A percentile compares a stretch with the other conserved stretches of the same genome.
Conservation (phyloP, 1,140 invertebrate species). For the Sesamia nonagrioides region DNA sequence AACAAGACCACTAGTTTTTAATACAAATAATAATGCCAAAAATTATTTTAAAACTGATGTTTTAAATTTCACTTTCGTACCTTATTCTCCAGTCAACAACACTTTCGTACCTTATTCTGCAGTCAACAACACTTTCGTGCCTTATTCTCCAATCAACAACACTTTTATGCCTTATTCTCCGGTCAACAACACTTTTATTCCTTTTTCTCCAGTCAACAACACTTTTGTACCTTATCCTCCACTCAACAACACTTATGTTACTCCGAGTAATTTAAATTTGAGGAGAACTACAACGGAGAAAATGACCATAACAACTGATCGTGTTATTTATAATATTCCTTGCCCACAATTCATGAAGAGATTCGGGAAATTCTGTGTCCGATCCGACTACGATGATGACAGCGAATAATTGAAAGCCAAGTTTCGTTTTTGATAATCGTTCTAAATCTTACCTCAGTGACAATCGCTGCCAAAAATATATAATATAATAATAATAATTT, state of each 20-base stretch:
- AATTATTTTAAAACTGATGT: no score
- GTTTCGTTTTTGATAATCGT: no score
- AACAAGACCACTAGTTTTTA: not conserved
- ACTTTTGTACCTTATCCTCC: not conserved
- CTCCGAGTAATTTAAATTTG: not conserved
- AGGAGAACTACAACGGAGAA: not conserved
- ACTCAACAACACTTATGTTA: not conserved
- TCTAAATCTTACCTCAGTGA: no score
- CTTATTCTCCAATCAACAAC: not conserved
- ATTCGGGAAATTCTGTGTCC: not conserved
- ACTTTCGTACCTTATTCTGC: no score
- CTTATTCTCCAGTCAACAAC: no score
- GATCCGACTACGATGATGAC: not conserved
- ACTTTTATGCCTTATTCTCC: not conserved
- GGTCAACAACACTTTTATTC: not conserved
- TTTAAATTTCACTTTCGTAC: no score
- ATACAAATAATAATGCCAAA: no score
- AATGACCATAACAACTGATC: not conserved
- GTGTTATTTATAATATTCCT: slow-evolving; percentile 7
- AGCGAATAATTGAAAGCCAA: no score
- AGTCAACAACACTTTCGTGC: not conserved
- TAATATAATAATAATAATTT: no score
- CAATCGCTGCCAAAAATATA: no score
- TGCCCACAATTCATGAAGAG: not conserved
- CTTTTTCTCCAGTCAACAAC: not conserved